Conservation (phyloP, 1,140 invertebrate genomes). For the Galleria mellonella region DNA sequence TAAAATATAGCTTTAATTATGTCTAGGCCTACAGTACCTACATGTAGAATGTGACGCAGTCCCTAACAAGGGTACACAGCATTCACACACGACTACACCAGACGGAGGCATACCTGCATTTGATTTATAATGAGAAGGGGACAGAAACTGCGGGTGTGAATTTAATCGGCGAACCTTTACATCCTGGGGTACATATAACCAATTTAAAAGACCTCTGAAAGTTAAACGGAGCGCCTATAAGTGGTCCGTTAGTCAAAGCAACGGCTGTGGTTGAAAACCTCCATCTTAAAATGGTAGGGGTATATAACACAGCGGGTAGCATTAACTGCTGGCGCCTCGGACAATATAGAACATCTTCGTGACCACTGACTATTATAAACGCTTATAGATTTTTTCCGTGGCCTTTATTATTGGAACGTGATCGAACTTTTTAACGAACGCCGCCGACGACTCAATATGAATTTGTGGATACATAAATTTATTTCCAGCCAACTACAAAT, state of each 20-base stretch:
- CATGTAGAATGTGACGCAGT: slow-evolving; percentile 18
- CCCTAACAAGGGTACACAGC: slow-evolving; percentile 18
- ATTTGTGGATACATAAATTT: slow-evolving; percentile 41
- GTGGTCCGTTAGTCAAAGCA: slow-evolving; percentile 4
- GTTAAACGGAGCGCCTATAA: not conserved
- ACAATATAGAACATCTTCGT: slow-evolving; percentile 43
- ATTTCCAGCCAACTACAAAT: slow-evolving; percentile 16
- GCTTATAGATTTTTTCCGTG: slow-evolving; percentile 37
- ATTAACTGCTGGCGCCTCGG: slow-evolving; percentile 42
- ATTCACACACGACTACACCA: slow-evolving; percentile 44
- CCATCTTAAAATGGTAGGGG: slow-evolving; percentile 28
- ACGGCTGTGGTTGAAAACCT: slow-evolving; percentile 6
- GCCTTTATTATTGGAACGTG: slow-evolving; percentile 33
- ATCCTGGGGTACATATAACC: slow-evolving; percentile 29
- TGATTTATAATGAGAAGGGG: slow-evolving; percentile 69
- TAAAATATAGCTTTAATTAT: not conserved
- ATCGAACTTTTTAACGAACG: slow-evolving; percentile 39
- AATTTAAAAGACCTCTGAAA: slow-evolving; percentile 20
- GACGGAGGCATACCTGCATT: slow-evolving; percentile 60
- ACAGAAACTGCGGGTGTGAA: slow-evolving; percentile 50
- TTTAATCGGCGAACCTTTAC: slow-evolving; percentile 44
- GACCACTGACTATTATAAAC: slow-evolving; percentile 53
- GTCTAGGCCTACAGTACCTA: not conserved
- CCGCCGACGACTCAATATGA: slow-evolving; percentile 44
- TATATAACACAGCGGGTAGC: slow-evolving; percentile 48